Conservation (phyloP, 2,113 vertebrate genomes). For the Pipa parva region DNA sequence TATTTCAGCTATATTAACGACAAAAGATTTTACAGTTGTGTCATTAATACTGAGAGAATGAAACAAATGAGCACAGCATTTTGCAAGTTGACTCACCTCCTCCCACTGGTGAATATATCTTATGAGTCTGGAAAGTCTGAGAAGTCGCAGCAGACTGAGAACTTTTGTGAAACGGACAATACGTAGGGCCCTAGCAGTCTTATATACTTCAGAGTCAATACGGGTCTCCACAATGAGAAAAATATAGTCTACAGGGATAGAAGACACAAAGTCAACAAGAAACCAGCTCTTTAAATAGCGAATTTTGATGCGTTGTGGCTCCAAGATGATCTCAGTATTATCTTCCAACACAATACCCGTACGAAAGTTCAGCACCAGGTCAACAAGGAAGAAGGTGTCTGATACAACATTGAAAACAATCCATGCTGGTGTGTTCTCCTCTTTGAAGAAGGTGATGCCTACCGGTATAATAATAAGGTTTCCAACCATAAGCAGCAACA, state of each 20-base stretch:
- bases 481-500: slow-evolving; percentile 97
- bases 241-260: slow-evolving; percentile 98
- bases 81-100: slow-evolving; percentile 73
- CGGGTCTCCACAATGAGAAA: slow-evolving; percentile 97
- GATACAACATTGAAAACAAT: slow-evolving; percentile 98
- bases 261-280: slow-evolving; percentile 97
- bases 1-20: too few species aligned
- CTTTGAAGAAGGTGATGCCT: slow-evolving; percentile 99
- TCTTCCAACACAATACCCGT: slow-evolving; percentile 97
- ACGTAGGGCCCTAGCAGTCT: slow-evolving; percentile 90
- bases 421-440: slow-evolving; percentile 96
- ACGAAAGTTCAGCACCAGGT: slow-evolving; percentile 97
- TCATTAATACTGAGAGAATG: too few species aligned
- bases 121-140: slow-evolving; percentile 92
- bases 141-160: slow-evolving; percentile 88
- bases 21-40: too few species aligned
- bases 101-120: slow-evolving; percentile 99
- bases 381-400: slow-evolving; percentile 97
- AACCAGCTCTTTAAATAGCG: slow-evolving; percentile 98
- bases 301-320: slow-evolving; percentile 94
- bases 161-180: slow-evolving; percentile 98
- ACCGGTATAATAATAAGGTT: slow-evolving; percentile 98
- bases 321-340: slow-evolving; percentile 97
- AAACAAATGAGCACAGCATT: not conserved
- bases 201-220: slow-evolving; percentile 97